Base-by-base conservation (phyloP, 1,140 invertebrate species). In the Charaxes varanes region DNA sequence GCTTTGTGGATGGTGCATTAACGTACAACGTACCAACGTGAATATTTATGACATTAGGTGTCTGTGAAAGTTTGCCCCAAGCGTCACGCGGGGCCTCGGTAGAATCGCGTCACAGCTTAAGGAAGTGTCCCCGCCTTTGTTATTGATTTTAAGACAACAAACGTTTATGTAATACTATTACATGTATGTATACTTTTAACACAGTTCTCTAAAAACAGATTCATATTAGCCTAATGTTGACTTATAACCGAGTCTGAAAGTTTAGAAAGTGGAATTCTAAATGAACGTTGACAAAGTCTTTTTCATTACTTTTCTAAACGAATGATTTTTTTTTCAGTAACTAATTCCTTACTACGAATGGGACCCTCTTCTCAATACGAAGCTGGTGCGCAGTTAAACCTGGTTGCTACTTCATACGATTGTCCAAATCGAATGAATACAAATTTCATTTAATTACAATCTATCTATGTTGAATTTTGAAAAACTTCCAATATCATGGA, bases 21-120 rank as follows among this genome's bases (percentile, higher is more conserved):
- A 28, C 46, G 34, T 35, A 31, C 47, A 50, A 53, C 45, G 47
- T 50, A 31, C 31, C 41, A 38, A 6, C 30, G 52, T 59, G 58
- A 58, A 67, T 70, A 67, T 65, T 64, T 70, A 62, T 70, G 58
- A 65, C 58, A 53, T 31, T 37, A 61, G 21, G 32, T 47, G 10
- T 36, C 28, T 60, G 64, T 58, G 64, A 68, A 68, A 68, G 64
- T 68, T 50, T 12, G 49, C 55, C 44, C 41, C 35, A 24, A 38
- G 45, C 24, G 37, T 30, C 31, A 30, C n/a, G 6, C 13, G 28
- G 6, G 10, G n/a, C n/a, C n/a, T n/a, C n/a, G n/a, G n/a, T n/a
- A n/a, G n/a, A n/a, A n/a, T n/a, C n/a, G n/a, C n/a, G n/a, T n/a
- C n/a, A n/a, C n/a, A n/a, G n/a, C n/a, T 7, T 15, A 7, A 28